Evolutionary conservation across 2,888 invertebrate genomes (phyloP).

Genomic region (Auanema freiburgensis): DNA sequence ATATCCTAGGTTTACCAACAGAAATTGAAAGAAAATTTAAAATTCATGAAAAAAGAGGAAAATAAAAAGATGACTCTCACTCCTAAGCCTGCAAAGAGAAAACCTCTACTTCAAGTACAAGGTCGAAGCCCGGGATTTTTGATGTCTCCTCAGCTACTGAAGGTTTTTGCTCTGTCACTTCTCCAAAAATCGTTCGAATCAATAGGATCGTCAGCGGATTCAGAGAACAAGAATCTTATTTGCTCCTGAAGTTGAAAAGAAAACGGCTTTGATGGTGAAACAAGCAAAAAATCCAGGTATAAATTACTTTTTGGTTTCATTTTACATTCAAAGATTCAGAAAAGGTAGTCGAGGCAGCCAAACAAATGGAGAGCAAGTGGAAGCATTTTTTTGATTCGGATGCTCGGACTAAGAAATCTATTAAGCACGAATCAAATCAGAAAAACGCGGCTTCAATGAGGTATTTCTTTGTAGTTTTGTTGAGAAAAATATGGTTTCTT

Average conservation of each 20-base stretch:
- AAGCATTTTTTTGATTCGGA: background rate
- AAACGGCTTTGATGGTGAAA: too few species aligned
- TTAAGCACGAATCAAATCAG: too few species aligned
- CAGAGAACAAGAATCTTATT: constrained; percentile 8
- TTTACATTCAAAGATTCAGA: background rate
- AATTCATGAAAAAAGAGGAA: background rate
- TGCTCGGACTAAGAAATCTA: too few species aligned
- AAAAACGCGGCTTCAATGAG: too few species aligned
- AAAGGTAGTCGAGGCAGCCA: constrained; percentile 1
- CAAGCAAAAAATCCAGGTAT: too few species aligned
- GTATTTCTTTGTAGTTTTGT: too few species aligned
- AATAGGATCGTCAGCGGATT: constrained; percentile 5
- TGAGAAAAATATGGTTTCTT: too few species aligned
- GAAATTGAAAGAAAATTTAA: constrained; percentile 1
- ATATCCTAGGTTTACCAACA: background rate
- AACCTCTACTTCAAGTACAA: constrained; percentile 12
- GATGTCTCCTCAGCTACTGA: constrained; percentile 11
- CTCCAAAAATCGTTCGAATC: background rate
- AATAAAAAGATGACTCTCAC: background rate
- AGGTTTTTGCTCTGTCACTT: background rate
- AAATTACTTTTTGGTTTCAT: too few species aligned
- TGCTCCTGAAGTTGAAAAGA: constrained; percentile 2
- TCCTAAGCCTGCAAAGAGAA: constrained; percentile 9
- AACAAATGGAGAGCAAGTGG: constrained; percentile 13
- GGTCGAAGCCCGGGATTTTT: constrained; percentile 18